Percentiles rank a stretch among this genome's conserved stretches.
Evolutionary conservation across 2,888 invertebrate species (phyloP).

Genomic region (Kryphioiulus occultus): DNA sequence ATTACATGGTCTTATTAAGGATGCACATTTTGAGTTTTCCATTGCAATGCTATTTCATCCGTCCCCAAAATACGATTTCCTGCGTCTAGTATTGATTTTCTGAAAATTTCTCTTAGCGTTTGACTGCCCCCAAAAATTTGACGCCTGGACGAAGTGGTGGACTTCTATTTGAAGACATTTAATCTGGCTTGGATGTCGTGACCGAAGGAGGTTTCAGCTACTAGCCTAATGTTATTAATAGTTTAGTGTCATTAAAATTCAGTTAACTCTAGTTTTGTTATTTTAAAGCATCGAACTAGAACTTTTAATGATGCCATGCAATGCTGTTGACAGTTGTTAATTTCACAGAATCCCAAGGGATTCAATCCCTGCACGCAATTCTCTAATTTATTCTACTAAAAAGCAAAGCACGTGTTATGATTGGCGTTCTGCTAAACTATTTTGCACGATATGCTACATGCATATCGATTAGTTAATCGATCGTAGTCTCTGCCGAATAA

Average conservation of each 20-base stretch:
- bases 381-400: background rate
- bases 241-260: background rate
- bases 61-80: no score
- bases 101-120: no score
- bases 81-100: no score
- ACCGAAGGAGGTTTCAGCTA: background rate
- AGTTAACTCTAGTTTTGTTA: background rate
- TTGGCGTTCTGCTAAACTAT: background rate
- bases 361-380: background rate
- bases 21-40: no score
- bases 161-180: background rate
- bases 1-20: no score
- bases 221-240: background rate
- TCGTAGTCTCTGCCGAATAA: background rate
- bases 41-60: no score
- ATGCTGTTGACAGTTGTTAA: background rate
- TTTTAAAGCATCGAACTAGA: background rate
- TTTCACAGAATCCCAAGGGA: background rate
- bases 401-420: background rate
- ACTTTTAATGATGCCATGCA: background rate
- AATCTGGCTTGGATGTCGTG: background rate
- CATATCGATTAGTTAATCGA: background rate
- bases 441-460: background rate
- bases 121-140: no score
- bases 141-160: no score